Conservation (phyloP, 2,113 vertebrate genomes). For the Psittacus erithacus region DNA sequence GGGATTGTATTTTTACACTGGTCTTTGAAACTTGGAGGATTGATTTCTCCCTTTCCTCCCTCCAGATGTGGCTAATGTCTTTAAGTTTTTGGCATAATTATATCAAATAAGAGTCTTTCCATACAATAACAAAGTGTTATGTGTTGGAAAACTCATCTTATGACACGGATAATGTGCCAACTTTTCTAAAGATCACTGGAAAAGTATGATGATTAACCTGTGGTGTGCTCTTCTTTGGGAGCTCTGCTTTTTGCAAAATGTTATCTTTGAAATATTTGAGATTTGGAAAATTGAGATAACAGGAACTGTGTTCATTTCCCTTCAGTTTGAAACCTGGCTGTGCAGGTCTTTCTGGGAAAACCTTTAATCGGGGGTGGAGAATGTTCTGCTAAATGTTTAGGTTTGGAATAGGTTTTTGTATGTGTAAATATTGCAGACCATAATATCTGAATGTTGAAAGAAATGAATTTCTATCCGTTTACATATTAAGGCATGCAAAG, state of each 20-base stretch:
- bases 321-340: neutral
- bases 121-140: neutral
- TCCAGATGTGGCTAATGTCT: neutral
- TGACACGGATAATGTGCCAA: neutral
- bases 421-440: rapidly evolving
- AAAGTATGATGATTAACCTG: neutral
- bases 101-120: neutral
- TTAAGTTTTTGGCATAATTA: neutral
- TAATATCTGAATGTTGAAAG: neutral
- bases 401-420: neutral
- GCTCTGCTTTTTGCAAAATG: neutral
- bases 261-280: neutral
- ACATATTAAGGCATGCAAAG: rapidly evolving
- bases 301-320: neutral
- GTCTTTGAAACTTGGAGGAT: neutral
- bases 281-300: neutral
- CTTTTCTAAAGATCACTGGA: neutral
- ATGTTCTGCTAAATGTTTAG: neutral
- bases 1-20: neutral
- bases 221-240: neutral
- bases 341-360: neutral
- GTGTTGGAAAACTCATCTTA: neutral
- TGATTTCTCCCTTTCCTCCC: neutral
- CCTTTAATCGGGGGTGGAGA: neutral
- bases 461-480: rapidly evolving